These are phyloP conservation scores for Lepisosteus oculatus DNA, from an alignment of 2,113 vertebrate genomes.

Conservation along the genomic window DNA sequence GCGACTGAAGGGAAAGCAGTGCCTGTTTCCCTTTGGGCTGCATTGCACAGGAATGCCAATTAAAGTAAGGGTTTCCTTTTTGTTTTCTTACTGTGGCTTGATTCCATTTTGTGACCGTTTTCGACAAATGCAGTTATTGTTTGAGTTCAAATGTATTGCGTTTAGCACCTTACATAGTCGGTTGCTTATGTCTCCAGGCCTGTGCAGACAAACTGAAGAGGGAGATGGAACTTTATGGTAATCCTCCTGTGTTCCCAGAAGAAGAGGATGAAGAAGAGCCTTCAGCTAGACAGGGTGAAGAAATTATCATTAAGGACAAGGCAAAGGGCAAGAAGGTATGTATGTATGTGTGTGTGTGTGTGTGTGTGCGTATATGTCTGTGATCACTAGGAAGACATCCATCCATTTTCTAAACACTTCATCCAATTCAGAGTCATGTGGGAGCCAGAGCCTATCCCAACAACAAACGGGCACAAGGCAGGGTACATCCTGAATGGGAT, in stretches of 20 bases:
- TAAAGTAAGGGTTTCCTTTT: conserved; percentile 71
- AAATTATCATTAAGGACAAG: conserved; percentile 89
- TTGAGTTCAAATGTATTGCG: background rate
- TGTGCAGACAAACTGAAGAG: conserved; percentile 97
- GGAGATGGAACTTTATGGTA: conserved; percentile 92
- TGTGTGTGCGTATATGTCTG: too few species aligned
- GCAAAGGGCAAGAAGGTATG: conserved; percentile 92
- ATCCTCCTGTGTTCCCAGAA: conserved; percentile 90
- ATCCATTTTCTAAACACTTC: too few species aligned
- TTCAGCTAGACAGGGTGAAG: conserved; percentile 58
- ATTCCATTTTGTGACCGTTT: background rate
- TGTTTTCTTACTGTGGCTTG: background rate
- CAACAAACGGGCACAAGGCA: too few species aligned
- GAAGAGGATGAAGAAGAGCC: conserved; percentile 82
- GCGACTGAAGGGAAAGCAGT: conserved; percentile 84
- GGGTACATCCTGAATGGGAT: too few species aligned
- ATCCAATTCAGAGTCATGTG: too few species aligned
- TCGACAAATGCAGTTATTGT: background rate
- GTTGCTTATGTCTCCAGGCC: conserved; percentile 64
- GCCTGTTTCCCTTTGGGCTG: conserved; percentile 91
- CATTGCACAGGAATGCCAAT: conserved; percentile 99
- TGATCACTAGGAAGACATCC: too few species aligned
- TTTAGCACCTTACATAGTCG: background rate
- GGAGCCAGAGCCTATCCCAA: too few species aligned
- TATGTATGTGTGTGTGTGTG: too few species aligned